Conservation (phyloP, 2,888 invertebrate species). For the Andrena fulva region DNA sequence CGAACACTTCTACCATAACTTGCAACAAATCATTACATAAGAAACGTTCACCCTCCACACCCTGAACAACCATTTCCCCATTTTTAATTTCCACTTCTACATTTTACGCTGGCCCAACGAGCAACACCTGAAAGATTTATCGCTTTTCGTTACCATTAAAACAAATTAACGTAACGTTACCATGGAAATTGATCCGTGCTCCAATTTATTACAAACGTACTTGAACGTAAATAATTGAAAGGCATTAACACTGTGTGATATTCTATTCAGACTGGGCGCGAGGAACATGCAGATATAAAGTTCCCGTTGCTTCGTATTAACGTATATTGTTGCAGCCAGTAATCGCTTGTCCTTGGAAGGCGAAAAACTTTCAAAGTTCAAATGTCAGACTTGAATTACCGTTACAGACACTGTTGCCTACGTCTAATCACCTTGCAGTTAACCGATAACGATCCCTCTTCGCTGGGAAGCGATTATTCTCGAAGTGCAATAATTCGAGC, state of each 20-base stretch:
- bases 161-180: not conserved
- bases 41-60: not conserved
- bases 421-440: slow-evolving; percentile 24
- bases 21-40: not conserved
- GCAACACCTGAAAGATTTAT: not conserved
- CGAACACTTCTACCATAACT: not conserved
- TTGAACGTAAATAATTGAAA: not conserved
- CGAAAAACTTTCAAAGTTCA: slow-evolving; percentile 49
- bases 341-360: slow-evolving; percentile 46
- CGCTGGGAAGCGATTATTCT: not conserved
- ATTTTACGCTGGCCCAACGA: no score
- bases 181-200: no score
- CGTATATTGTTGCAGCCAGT: slow-evolving; percentile 2
- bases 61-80: not conserved
- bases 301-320: not conserved
- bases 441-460: slow-evolving; percentile 19
- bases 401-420: slow-evolving; percentile 33
- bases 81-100: not conserved
- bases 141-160: not conserved
- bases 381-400: slow-evolving; percentile 45
- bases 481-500: not conserved
- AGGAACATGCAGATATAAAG: not conserved
- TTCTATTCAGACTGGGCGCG: not conserved
- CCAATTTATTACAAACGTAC: not conserved
- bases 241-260: not conserved